Base-by-base conservation (phyloP, 2,888 invertebrate genomes). In the Rhaphigaster nebulosa region DNA sequence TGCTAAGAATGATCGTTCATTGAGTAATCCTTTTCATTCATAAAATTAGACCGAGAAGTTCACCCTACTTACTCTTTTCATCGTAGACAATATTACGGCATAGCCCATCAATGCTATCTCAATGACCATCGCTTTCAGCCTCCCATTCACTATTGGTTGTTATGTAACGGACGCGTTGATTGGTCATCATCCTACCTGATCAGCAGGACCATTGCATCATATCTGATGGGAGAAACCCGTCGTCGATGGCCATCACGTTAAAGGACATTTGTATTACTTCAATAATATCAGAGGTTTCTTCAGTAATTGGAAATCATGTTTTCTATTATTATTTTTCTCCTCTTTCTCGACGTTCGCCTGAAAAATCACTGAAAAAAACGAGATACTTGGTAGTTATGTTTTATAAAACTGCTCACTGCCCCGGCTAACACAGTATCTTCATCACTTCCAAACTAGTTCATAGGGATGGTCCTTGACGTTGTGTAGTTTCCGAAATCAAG, bases 171-270 rank as follows among this genome's bases (percentile, higher is more conserved):
- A 38, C 38, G 38, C 70, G 6, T 38, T 34, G 70, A 76, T 76
- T 76, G 70, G 70, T 76, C 70, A 76, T 76, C 38, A 38, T 34
- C 29, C 70, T 76, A 76, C 70, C 70, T 76, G 70, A 76, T 76
- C 70, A 76, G 70, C 70, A 38, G 70, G 38, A 23, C 20, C 38
- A 5, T 76, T 76, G 70, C 34, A 38, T 76, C 70, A 76, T 23
- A 38, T 26, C 26, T 76, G 70, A 76, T 38, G 70, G 70, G 34
- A 76, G 70, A 76, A 76, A 76, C 70, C 70, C 18, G 38, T 76
- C 8, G 38, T 65, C 29, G 65, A 65, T 76, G 38, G 34, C 8
- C 70, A 38, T 34, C 70, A 76, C 70, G 34, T 38, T 8, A 26
- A 76, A 76, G 70, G 70, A 34, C 70, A 26, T 38, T 38, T 34